Evolutionary conservation across 2,888 invertebrate species (phyloP), one percentile per base, ranked within the genome.

Genomic region (Gandaritis pyraliata): DNA sequence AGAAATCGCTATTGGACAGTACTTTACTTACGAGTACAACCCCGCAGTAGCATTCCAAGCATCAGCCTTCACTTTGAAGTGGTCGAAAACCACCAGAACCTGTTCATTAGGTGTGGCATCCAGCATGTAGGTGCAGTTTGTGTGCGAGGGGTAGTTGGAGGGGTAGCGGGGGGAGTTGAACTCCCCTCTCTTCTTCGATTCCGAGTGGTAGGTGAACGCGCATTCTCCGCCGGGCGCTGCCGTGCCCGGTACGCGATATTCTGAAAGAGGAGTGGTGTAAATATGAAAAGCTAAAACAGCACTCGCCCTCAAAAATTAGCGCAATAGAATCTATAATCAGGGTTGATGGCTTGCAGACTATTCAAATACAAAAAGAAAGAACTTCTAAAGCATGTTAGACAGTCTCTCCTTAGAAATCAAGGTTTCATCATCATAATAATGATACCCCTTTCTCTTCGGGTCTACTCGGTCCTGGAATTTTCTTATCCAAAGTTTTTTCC

Each of bases 81-180:
- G 96, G 89, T 98, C 97, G 80, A 98, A 98, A 65, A 97, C 96
- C 70, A 98, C 94, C 64, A 96, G 96, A 78, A 97, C 97, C 90
- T 98, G 97, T 83, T 98, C 97, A 84, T 96, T 96, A 68, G 96
- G 95, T 71, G 95, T 95, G 57, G 97, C 97, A 77, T 96, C 93
- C 88, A 99, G 97, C 79, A 96, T 94, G 93, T 97, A 99, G 65
- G 97, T 97, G 93, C 99, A 99, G 93, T 97, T 97, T 71, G 97
- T 98, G 86, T 96, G 96, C 80, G 98, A 97, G 69, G 98, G 98
- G 93, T 99, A 99, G 93, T 98, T 97, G 81, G 98, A 97, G 80
- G 98, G 98, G 94, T 98, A 98, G 65, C 98, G 95, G 18, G 98
- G 98, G 56, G 98, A 98, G 91, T 99, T 99, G 87, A 98, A 97